These are phyloP conservation scores for Synergus umbraculus DNA, from an alignment of 2,888 invertebrate genomes.

Conservation along the genomic window DNA sequence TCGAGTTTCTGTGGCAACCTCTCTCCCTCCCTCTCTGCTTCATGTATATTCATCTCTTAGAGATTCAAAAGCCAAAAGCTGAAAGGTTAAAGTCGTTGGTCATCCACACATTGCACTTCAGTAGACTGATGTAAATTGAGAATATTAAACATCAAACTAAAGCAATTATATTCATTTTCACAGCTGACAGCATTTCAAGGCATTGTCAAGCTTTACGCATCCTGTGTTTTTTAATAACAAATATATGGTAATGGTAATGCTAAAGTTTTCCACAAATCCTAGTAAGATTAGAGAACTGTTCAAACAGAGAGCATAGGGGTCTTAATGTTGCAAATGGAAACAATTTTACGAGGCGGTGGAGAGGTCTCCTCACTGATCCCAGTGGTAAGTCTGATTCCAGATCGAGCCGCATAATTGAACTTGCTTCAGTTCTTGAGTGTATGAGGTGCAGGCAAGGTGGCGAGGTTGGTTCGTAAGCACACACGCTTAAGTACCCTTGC, in stretches of 20 bases:
- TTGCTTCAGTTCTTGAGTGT: conserved; percentile 39
- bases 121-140: neutral
- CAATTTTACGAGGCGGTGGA: conserved; percentile 24
- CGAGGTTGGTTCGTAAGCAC: conserved; percentile 31
- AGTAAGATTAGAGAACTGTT: neutral
- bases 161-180: neutral
- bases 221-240: neutral
- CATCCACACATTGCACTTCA: neutral
- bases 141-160: neutral
- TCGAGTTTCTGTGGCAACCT: conserved; percentile 11
- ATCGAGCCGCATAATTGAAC: conserved; percentile 37
- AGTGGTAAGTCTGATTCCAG: conserved; percentile 34
- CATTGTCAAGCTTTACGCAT: too few species aligned
- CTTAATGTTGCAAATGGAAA: conserved; percentile 32
- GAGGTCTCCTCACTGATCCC: conserved; percentile 31
- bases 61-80: conserved; percentile 16
- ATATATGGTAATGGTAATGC: neutral
- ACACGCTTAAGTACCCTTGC: conserved; percentile 56
- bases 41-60: neutral
- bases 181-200: neutral
- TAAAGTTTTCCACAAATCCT: neutral
- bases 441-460: conserved; percentile 34
- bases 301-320: conserved; percentile 1
- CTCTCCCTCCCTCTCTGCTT: neutral
- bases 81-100: neutral